These are phyloP conservation scores for Patella pellucida DNA, from an alignment of 2,888 invertebrate species.

Conservation along the genomic window DNA sequence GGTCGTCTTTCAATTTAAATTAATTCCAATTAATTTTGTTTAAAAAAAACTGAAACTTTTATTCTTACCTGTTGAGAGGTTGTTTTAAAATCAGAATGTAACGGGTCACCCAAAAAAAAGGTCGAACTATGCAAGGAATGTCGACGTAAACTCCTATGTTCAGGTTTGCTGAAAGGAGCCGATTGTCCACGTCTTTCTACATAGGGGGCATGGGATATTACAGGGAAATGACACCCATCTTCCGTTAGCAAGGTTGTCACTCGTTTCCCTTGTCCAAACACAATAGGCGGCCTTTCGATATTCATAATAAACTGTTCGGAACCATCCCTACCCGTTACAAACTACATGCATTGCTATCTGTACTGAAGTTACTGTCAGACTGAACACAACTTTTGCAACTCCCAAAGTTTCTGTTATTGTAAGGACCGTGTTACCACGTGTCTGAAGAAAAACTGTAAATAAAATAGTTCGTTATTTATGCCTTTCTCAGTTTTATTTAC, in stretches of 20 bases:
- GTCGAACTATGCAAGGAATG: conserved; percentile 60
- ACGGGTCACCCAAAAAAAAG: conserved; percentile 53
- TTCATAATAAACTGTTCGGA: too few relatives aligned
- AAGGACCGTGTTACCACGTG: too few relatives aligned
- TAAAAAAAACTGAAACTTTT: not conserved
- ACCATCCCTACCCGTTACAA: too few relatives aligned
- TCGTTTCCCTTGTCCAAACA: conserved; percentile 54
- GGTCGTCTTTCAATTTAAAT: not conserved
- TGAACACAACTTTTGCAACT: too few relatives aligned
- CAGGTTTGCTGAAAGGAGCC: conserved; percentile 38
- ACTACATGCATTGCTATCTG: too few relatives aligned
- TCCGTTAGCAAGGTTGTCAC: conserved; percentile 55
- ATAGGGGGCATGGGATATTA: conserved; percentile 52
- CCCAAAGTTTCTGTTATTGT: too few relatives aligned
- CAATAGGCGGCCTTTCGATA: too few relatives aligned
- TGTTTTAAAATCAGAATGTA: conserved; percentile 52
- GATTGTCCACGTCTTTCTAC: conserved; percentile 45
- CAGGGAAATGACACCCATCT: conserved; percentile 55
- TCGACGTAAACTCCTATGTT: conserved; percentile 48
- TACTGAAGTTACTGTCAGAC: too few relatives aligned
- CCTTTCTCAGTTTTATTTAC: too few relatives aligned
- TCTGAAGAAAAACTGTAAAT: too few relatives aligned
- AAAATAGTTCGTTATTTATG: too few relatives aligned
- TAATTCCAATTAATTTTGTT: not conserved
- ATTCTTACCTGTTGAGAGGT: conserved; percentile 55